phyloP scores from a whole-genome alignment of 2,888 invertebrate species.

The Zaprionus lineosus region DNA sequence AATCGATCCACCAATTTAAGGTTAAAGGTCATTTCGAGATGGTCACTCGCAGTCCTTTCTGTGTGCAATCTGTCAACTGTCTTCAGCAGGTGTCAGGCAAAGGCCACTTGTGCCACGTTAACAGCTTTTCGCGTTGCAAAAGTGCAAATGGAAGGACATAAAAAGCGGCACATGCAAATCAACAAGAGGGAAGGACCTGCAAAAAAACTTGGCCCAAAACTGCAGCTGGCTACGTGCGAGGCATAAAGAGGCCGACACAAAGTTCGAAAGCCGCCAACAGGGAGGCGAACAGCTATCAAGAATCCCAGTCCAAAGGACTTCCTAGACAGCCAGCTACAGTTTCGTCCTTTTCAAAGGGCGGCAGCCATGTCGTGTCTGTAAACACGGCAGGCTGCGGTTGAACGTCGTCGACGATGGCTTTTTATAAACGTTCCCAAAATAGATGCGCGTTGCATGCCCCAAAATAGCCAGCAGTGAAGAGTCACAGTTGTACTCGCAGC shows the following conservation, averaged over 20 bases:
- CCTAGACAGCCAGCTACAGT: constrained; percentile 4
- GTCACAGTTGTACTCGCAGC: constrained; percentile 6
- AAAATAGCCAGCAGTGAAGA: constrained; percentile 47
- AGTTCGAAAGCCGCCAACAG: background rate
- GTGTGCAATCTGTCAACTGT: constrained; percentile 2
- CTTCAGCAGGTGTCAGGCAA: constrained; percentile 27
- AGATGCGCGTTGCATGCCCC: constrained; percentile 67
- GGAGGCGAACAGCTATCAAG: constrained; percentile 7
- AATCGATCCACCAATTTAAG: too few relatives aligned
- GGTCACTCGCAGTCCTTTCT: too few relatives aligned
- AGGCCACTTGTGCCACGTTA: constrained; percentile 43
- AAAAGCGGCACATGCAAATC: constrained; percentile 33
- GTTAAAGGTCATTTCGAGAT: too few relatives aligned
- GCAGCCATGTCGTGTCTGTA: constrained; percentile 62
- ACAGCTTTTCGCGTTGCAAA: constrained; percentile 31
- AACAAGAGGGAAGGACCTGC: constrained; percentile 21
- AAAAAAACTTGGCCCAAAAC: constrained; percentile 30
- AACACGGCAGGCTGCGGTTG: constrained; percentile 67
- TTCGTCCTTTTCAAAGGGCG: constrained; percentile 23
- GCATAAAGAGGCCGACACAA: constrained; percentile 42
- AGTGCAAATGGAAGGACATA: constrained; percentile 7
- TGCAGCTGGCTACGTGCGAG: constrained; percentile 56
- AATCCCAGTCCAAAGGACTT: background rate
- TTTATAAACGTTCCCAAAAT: constrained; percentile 55
- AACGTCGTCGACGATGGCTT: constrained; percentile 38